Conservation (phyloP, 1,140 invertebrate species). For the Daktulosphaira vitifoliae region DNA sequence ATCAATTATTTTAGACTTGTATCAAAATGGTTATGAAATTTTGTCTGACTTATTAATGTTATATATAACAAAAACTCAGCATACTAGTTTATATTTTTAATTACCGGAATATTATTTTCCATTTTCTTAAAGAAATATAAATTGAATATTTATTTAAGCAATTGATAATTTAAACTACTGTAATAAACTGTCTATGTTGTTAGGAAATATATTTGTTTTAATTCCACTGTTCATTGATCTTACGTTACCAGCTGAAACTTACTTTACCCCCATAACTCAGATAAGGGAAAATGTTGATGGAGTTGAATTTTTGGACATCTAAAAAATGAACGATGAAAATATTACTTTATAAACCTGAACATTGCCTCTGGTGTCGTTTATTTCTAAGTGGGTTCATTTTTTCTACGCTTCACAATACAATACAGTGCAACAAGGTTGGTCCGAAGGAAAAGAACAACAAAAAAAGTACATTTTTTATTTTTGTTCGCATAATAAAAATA, state of each 20-base stretch:
- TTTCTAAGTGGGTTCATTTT: slow-evolving; percentile 28
- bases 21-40: too few species aligned
- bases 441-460: not conserved
- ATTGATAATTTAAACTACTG: too few species aligned
- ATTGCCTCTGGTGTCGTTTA: slow-evolving; percentile 18
- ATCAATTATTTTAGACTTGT: too few species aligned
- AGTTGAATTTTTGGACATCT: not conserved
- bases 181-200: too few species aligned
- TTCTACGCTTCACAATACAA: not conserved
- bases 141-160: too few species aligned
- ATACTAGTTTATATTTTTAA: too few species aligned
- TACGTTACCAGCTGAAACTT: slow-evolving; percentile 8
- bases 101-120: too few species aligned
- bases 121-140: slow-evolving; percentile 10
- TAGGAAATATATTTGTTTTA: too few species aligned
- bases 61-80: too few species aligned
- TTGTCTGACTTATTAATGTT: too few species aligned
- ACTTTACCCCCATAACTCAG: slow-evolving; percentile 19
- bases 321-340: slow-evolving; percentile 10
- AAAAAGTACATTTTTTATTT: slow-evolving; percentile 4
- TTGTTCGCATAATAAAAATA: slow-evolving; percentile 14
- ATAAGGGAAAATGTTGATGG: not conserved
- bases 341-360: slow-evolving; percentile 2
- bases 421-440: too few species aligned
- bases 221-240: too few species aligned